Percentiles rank a stretch among this genome's conserved stretches.
These are phyloP conservation scores for Druceiella hillmani DNA, from an alignment of 2,888 invertebrate species.

Conservation along the genomic window DNA sequence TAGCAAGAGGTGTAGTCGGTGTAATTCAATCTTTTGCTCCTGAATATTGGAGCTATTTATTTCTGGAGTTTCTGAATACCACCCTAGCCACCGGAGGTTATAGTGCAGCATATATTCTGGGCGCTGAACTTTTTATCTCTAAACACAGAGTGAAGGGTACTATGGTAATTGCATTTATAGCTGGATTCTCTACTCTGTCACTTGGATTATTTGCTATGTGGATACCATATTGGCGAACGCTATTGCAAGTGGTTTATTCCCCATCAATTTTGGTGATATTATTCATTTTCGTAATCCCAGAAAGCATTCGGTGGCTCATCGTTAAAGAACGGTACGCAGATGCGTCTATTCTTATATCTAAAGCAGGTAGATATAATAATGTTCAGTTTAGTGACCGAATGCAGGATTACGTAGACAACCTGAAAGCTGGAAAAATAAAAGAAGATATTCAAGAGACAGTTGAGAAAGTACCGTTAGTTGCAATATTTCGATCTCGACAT, in stretches of 20 bases:
- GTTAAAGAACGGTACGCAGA: not conserved
- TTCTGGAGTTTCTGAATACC: conserved; percentile 50
- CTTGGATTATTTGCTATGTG: not conserved
- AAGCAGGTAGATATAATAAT: no score
- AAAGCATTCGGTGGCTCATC: conserved; percentile 2
- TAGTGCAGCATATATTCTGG: conserved; percentile 44
- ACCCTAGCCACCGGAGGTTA: conserved; percentile 47
- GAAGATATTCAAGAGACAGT: not conserved
- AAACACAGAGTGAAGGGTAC: not conserved
- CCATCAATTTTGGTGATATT: not conserved
- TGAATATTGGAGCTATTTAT: conserved; percentile 43
- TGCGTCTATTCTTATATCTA: no score
- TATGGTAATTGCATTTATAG: not conserved
- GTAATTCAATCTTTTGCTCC: conserved; percentile 43
- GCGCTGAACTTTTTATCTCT: not conserved
- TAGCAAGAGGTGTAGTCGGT: conserved; percentile 44
- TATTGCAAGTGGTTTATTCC: not conserved
- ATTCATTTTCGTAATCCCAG: not conserved
- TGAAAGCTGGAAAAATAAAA: not conserved
- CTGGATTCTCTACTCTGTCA: not conserved
- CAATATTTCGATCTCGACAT: not conserved
- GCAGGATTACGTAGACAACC: no score
- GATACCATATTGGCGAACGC: not conserved
- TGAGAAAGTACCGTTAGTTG: not conserved
- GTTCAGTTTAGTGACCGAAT: no score